Base-by-base conservation (phyloP, 1,140 invertebrate genomes). In the Gonioctena quinquepunctata region DNA sequence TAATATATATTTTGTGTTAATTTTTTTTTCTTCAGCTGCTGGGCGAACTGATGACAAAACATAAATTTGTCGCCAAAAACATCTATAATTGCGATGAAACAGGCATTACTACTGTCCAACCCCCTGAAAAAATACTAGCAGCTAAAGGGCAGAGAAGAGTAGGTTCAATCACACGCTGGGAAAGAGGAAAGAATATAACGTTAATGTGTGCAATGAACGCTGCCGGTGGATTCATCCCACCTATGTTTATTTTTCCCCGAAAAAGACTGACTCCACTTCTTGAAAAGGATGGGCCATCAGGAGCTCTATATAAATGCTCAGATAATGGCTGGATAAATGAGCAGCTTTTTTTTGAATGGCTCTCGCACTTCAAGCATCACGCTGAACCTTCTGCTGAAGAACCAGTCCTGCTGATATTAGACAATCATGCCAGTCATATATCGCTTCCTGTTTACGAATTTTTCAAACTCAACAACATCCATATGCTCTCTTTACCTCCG, bases 291-390 rank as follows among this genome's bases (percentile, higher is more conserved):
- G 80, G 79, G 8, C 81, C 82, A 63, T n/a, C 68, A 57, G 72
- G 75, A 48, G 76, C 23, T 7, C 66, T 79, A 26, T 75, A 77
- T 56, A 56, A 73, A 61, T 78, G 75, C 61, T 78, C 75, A 11
- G 65, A 72, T 66, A 80, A 78, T 74, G 82, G 81, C 49, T 85
- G 74, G 72, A 78, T 70, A 13, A 77, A 68, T 64, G 57, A 62
- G 21, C 16, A 69, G 2, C 59, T 72, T 22, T 72, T 72, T 65
- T 33, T 59, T 70, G 61, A 69, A 62, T 72, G 71, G 61, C 27
- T 69, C 2, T 8, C 7, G 16, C 71, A 70, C 25, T 70, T 75
- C 56, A 27, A 50, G 6, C 7, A 67, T 23, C 65, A 69, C 48
- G 62, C 68, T 16, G 77, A 79, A 50, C 74, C 77, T 22, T 69